phyloP scores from a whole-genome alignment of 2,113 vertebrate genomes.

The Ariopsis seemanni region DNA sequence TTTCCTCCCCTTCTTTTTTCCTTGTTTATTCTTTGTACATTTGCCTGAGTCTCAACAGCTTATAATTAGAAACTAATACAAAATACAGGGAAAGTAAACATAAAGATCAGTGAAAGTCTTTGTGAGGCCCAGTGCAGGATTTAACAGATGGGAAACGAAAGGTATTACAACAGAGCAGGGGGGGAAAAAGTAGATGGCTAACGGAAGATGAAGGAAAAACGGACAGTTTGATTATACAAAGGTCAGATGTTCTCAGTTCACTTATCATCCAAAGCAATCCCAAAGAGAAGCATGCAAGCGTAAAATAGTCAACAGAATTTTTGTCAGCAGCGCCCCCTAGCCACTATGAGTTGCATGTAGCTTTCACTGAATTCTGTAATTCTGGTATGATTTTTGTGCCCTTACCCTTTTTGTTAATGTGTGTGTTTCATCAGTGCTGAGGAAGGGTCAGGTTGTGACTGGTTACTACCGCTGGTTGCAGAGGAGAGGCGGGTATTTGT shows the following conservation, averaged over 20 bases:
- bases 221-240: constrained; percentile 30
- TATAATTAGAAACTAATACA: constrained; percentile 11
- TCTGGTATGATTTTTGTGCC: neutral
- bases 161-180: constrained; percentile 15
- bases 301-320: neutral
- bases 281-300: constrained; percentile 1
- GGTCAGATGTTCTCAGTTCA: constrained; percentile 29
- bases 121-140: constrained; percentile 6
- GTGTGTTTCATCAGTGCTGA: constrained; percentile 73
- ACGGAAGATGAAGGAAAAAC: neutral
- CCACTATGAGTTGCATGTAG: neutral
- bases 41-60: neutral
- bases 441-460: constrained; percentile 89
- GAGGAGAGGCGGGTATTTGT: constrained; percentile 83
- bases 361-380: neutral
- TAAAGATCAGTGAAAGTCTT: constrained; percentile 13
- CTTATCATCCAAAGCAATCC: neutral
- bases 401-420: constrained; percentile 1
- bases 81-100: constrained; percentile 18
- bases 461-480: constrained; percentile 89
- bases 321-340: constrained; percentile 47
- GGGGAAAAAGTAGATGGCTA: constrained; percentile 7
- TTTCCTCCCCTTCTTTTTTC: neutral
- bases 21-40: neutral
- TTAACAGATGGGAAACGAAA: constrained; percentile 24